A percentile compares a stretch with the other conserved stretches of the same genome.
These are phyloP conservation scores for Heterochromis multidens DNA, from an alignment of 2,113 vertebrate species.

Conservation along the genomic window DNA sequence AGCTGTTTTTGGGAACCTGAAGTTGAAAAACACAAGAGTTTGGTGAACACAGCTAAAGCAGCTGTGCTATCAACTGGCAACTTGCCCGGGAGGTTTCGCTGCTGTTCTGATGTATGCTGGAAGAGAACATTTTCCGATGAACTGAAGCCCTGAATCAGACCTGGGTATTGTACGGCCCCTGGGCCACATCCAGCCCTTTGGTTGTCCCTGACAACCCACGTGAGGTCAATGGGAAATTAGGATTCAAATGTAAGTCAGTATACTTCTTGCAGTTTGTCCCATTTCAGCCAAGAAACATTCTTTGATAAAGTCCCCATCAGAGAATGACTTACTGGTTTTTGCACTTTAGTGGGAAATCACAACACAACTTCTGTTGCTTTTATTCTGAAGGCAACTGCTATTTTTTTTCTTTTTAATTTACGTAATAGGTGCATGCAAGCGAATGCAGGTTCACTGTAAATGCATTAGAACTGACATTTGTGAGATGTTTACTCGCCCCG, in stretches of 20 bases:
- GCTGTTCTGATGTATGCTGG: not conserved
- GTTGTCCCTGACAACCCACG: not conserved
- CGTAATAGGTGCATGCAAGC: not conserved
- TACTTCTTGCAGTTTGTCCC: no score
- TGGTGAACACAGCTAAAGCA: not conserved
- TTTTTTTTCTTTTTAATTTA: not conserved
- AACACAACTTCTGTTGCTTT: no score
- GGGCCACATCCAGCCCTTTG: not conserved
- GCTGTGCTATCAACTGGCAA: not conserved
- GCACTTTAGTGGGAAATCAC: no score
- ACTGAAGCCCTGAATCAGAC: not conserved
- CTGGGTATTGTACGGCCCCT: not conserved
- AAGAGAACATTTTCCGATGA: not conserved
- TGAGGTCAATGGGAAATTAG: not conserved
- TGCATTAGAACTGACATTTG: not conserved
- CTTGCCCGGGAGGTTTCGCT: not conserved
- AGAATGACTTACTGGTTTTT: no score
- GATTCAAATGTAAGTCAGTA: no score
- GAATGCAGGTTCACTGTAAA: not conserved
- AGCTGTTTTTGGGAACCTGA: slow-evolving; percentile 18
- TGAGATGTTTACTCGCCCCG: not conserved
- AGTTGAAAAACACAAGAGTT: not conserved
- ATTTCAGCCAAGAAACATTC: no score
- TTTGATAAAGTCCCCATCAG: no score
- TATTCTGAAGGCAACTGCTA: no score